Base-by-base conservation (phyloP, 2,797 vertebrate species). In the Helicolenus hilgendorfi region DNA sequence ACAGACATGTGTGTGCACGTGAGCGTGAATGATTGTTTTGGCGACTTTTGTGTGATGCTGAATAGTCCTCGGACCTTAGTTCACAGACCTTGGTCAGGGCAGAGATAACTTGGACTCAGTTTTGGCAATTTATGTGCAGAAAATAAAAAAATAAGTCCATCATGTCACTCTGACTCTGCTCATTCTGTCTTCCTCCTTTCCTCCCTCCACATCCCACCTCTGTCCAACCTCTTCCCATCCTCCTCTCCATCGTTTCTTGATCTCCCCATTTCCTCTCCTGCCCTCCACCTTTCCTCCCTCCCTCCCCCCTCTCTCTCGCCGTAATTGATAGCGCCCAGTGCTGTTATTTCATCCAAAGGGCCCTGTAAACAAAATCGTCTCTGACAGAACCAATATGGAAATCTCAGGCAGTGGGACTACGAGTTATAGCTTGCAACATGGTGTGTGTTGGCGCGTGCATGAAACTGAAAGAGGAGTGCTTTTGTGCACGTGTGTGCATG, bases 361-460 rank as follows among this genome's bases (percentile, higher is more conserved):
- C 91, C 95, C 92, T 95, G 97, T 98, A 97, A 97, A 97, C 96
- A 96, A 96, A 97, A 92, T 93, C 41, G 87, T 91, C 91, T 90
- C 73, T 93, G 97, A 97, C 97, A 96, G 95, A 94, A 92, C 79
- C 95, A 97, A 96, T 97, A 97, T 97, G 96, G 96, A 96, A 96
- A 97, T 97, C 88, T 90, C 71, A 82, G 65, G 74, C 89, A 62
- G 92, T 83, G 90, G 84, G 77, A 79, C 64, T 71, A 77, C 74
- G 86, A 97, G 92, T 97, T 97, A 97, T 94, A 88, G 85, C 56
- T 60, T 58, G 35, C 60, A 64, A 86, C 45, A 35, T 55, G 15
- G 71, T 35, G 55, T 84, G 63, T 56, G 49, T 53, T 15, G 14
- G 35, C 0, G 6, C 3, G 41, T 76, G 62, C 27, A 49, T 69